Evolutionary conservation across 2,113 vertebrate genomes (phyloP).

Genomic region (Brachionichthys hirsutus): DNA sequence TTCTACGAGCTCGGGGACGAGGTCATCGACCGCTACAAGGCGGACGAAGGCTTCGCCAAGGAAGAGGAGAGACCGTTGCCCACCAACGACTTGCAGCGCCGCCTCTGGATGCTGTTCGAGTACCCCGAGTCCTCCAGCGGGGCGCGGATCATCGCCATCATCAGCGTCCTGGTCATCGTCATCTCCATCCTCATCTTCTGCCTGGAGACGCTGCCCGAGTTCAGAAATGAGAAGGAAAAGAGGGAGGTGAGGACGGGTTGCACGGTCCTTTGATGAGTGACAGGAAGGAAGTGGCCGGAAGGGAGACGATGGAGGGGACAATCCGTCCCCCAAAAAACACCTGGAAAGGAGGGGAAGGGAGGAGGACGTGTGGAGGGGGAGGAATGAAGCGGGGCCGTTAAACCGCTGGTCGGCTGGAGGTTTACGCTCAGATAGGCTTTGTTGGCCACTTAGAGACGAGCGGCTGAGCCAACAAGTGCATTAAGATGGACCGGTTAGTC

Average conservation of each 20-base stretch:
- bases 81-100: slow-evolving; percentile 74
- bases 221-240: slow-evolving; percentile 82
- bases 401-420: slow-evolving; percentile 1
- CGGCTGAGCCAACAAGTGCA: slow-evolving; percentile 16
- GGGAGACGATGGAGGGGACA: background rate
- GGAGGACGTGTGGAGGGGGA: slow-evolving; percentile 16
- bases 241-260: slow-evolving; percentile 77
- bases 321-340: background rate
- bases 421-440: too few relatives aligned
- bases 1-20: slow-evolving; percentile 90
- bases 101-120: slow-evolving; percentile 91
- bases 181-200: slow-evolving; percentile 95
- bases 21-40: slow-evolving; percentile 82
- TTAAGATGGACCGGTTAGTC: slow-evolving; percentile 26
- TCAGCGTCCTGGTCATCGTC: slow-evolving; percentile 92
- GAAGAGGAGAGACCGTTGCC: slow-evolving; percentile 82
- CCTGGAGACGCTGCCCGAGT: slow-evolving; percentile 90
- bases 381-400: slow-evolving; percentile 34
- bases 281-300: too few relatives aligned
- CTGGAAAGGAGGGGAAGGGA: background rate
- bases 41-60: slow-evolving; percentile 86
- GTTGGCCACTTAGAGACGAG: background rate
- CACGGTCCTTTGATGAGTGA: background rate
- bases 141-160: slow-evolving; percentile 87
- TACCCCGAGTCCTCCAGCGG: slow-evolving; percentile 88